phyloP scores from a whole-genome alignment of 1,140 invertebrate genomes.

The Steinernema khuongi region DNA sequence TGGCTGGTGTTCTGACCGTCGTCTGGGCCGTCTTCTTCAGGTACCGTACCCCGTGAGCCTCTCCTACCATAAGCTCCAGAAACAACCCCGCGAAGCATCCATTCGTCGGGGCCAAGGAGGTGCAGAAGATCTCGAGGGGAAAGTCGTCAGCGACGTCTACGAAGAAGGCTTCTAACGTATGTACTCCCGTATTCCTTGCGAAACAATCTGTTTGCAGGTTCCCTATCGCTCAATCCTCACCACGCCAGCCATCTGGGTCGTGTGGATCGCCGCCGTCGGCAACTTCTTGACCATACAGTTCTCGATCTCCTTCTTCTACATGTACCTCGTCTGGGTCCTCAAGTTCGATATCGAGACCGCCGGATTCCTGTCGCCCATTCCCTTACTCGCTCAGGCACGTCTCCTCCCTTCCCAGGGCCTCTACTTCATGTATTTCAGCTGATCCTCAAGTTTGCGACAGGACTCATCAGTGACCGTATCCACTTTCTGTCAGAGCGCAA shows the following conservation, averaged over 20 bases:
- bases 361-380: slow-evolving; percentile 32
- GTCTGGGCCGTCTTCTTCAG: neutral
- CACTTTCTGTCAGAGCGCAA: slow-evolving; percentile 29
- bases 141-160: slow-evolving; percentile 2
- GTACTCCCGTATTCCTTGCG: no score
- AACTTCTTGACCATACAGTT: slow-evolving; percentile 39
- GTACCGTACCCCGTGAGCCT: no score
- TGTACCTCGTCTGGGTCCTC: slow-evolving; percentile 32
- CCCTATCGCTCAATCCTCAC: slow-evolving; percentile 34
- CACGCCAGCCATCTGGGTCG: slow-evolving; percentile 31
- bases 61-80: no score
- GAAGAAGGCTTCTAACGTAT: neutral
- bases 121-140: slow-evolving; percentile 24
- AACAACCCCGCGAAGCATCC: slow-evolving; percentile 30
- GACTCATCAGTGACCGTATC: slow-evolving; percentile 30
- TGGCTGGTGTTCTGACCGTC: neutral
- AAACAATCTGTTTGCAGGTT: slow-evolving; percentile 19
- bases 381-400: slow-evolving; percentile 26
- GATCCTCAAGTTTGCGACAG: slow-evolving; percentile 36
- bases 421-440: no score
- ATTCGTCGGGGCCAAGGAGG: slow-evolving; percentile 28
- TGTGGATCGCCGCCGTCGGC: slow-evolving; percentile 40
- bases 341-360: slow-evolving; percentile 25
- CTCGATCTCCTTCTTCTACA: slow-evolving; percentile 31
- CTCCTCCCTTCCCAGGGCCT: no score